Conservation (phyloP, 2,797 vertebrate species). For the Huso huso region DNA sequence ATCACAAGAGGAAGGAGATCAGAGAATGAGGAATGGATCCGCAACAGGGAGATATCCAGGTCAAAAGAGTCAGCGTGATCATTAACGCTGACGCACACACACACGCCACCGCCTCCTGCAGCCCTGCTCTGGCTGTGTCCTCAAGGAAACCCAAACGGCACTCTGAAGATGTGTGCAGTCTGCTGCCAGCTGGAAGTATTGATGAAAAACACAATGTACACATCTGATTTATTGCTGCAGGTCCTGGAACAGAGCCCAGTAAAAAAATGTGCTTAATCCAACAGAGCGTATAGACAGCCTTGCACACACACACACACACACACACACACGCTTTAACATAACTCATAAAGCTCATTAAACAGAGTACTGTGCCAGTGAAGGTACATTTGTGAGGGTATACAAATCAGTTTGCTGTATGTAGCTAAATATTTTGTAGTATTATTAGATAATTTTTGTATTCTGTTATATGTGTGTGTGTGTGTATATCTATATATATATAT, state of each 20-base stretch:
- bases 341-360: no score
- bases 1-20: slow-evolving; percentile 44
- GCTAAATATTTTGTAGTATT: no score
- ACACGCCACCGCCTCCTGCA: not conserved
- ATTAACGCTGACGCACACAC: slow-evolving; percentile 26
- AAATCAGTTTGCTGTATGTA: no score
- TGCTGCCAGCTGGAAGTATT: not conserved
- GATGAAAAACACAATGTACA: slow-evolving; percentile 23
- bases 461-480: no score
- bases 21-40: slow-evolving; percentile 46
- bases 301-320: not conserved
- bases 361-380: no score
- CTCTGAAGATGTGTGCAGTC: not conserved
- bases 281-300: slow-evolving; percentile 24
- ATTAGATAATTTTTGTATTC: no score
- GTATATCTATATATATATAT: no score
- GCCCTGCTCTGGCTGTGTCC: not conserved
- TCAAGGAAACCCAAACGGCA: not conserved
- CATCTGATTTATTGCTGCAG: slow-evolving; percentile 43
- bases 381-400: no score
- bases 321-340: slow-evolving; percentile 6
- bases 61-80: slow-evolving; percentile 36
- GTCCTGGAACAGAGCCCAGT: slow-evolving; percentile 33
- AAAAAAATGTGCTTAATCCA: slow-evolving; percentile 21
- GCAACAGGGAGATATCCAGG: slow-evolving; percentile 27